These are phyloP conservation scores for Cololabis saira DNA, from an alignment of 2,113 vertebrate species.

Conservation along the genomic window DNA sequence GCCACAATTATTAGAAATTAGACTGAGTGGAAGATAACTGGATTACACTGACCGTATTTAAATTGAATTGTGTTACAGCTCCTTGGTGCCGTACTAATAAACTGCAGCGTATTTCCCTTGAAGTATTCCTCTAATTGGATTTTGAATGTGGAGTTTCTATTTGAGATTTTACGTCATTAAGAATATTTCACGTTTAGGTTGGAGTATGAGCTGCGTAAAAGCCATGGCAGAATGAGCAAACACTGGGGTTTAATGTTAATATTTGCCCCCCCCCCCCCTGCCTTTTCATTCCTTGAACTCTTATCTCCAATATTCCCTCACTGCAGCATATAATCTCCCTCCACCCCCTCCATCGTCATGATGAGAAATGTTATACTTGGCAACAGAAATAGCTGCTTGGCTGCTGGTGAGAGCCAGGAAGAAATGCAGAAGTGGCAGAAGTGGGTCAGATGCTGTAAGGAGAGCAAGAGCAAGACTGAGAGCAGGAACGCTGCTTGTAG, in stretches of 20 bases:
- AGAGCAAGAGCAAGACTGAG: slow-evolving; percentile 14
- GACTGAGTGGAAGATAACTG: too few species aligned
- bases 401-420: slow-evolving; percentile 46
- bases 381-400: slow-evolving; percentile 68
- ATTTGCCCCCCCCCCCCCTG: slow-evolving; percentile 3
- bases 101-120: too few species aligned
- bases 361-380: slow-evolving; percentile 77
- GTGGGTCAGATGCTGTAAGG: slow-evolving; percentile 71
- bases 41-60: too few species aligned
- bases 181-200: too few species aligned
- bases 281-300: slow-evolving; percentile 15
- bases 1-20: too few species aligned
- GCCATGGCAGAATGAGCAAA: background rate
- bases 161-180: too few species aligned
- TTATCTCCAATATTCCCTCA: slow-evolving; percentile 13
- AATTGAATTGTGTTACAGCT: too few species aligned
- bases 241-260: slow-evolving; percentile 7
- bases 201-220: background rate
- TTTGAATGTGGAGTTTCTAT: too few species aligned
- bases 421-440: slow-evolving; percentile 72
- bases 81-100: too few species aligned
- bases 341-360: slow-evolving; percentile 61
- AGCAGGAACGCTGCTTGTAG: slow-evolving; percentile 3
- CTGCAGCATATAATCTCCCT: slow-evolving; percentile 40
- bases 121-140: too few species aligned